phyloP scores from a whole-genome alignment of 2,113 vertebrate genomes.

The Antigone vipio region DNA sequence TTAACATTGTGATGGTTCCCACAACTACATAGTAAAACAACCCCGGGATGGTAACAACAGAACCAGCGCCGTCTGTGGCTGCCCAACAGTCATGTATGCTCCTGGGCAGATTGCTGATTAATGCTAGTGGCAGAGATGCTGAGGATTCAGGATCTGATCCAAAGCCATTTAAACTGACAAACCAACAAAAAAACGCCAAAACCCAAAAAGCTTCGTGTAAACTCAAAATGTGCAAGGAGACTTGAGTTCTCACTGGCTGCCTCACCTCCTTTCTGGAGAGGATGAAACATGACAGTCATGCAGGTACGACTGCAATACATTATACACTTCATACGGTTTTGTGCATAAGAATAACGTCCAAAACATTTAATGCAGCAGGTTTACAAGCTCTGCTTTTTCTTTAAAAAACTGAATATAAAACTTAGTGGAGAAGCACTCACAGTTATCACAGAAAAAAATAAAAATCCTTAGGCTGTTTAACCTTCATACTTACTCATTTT shows the following conservation, averaged over 20 bases:
- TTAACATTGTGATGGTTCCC: neutral
- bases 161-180: neutral
- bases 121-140: neutral
- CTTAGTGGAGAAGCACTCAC: neutral
- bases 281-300: rapidly evolving
- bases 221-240: neutral
- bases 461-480: slow-evolving; percentile 46
- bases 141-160: neutral
- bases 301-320: neutral
- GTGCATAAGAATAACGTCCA: neutral
- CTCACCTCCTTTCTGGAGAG: neutral
- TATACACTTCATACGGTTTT: rapidly evolving
- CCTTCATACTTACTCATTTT: slow-evolving; percentile 90
- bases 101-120: neutral
- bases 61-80: neutral
- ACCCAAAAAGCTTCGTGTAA: neutral
- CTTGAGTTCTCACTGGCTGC: neutral
- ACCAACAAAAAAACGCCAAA: no score
- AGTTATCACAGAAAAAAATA: neutral
- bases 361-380: neutral
- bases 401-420: neutral
- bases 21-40: neutral
- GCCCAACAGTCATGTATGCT: no score
- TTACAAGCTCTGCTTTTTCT: neutral
- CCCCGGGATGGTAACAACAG: neutral